phyloP scores from a whole-genome alignment of 2,113 vertebrate genomes.

The Pyrgilauda ruficollis region DNA sequence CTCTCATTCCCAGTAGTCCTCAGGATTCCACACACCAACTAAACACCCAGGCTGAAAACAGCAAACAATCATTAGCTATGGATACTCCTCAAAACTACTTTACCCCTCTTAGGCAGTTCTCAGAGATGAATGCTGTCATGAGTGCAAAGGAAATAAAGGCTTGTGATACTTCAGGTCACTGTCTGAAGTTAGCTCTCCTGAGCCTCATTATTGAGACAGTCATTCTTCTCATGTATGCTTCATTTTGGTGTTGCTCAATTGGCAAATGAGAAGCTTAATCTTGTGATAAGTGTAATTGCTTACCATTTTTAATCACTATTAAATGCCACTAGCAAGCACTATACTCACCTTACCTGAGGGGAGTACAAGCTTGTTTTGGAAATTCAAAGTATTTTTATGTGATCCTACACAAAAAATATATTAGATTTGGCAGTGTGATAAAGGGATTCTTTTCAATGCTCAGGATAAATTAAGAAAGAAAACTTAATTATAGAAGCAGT shows the following conservation, averaged over 20 bases:
- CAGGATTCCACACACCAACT: not conserved
- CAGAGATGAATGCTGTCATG: not conserved
- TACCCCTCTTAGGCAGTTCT: not conserved
- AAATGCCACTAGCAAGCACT: not conserved
- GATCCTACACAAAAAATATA: not conserved
- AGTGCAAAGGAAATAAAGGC: not conserved
- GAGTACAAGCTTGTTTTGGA: not conserved
- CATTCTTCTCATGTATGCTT: not conserved
- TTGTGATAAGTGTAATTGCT: constrained; percentile 14
- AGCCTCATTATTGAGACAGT: not conserved
- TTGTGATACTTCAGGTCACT: not conserved
- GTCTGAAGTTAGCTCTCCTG: not conserved
- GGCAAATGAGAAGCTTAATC: not conserved
- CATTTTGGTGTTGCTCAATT: not conserved
- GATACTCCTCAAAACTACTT: not conserved
- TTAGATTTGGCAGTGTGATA: not conserved
- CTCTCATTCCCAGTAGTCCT: not conserved
- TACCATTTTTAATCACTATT: not conserved
- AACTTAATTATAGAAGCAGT: not conserved
- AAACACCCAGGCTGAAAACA: not conserved
- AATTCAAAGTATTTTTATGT: not conserved
- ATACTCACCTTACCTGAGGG: not conserved
- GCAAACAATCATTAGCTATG: not conserved
- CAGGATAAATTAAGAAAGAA: not conserved
- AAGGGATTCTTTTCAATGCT: not conserved